phyloP scores from a whole-genome alignment of 2,888 invertebrate species.

The Conistra vaccinii region DNA sequence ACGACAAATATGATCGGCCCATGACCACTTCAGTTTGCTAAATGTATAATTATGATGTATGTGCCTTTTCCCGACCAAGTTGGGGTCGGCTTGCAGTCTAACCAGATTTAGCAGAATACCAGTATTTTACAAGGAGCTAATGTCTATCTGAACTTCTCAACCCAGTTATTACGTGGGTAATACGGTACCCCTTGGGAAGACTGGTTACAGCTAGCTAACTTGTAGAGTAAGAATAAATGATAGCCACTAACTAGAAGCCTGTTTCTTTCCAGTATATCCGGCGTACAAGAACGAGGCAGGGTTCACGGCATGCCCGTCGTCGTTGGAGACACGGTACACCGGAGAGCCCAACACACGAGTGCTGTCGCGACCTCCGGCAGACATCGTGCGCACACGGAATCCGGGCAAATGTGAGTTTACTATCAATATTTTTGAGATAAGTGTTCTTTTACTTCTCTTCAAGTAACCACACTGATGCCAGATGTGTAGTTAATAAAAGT shows the following conservation, averaged over 20 bases:
- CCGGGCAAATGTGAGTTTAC: slow-evolving; percentile 82
- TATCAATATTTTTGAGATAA: background rate
- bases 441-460: too few species aligned
- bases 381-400: slow-evolving; percentile 93
- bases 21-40: background rate
- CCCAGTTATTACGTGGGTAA: too few species aligned
- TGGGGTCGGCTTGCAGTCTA: background rate
- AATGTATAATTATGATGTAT: background rate
- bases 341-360: slow-evolving; percentile 95
- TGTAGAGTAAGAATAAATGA: background rate
- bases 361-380: slow-evolving; percentile 91
- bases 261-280: slow-evolving; percentile 84
- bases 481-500: too few species aligned
- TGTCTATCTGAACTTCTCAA: background rate
- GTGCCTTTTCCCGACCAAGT: background rate
- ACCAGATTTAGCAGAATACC: background rate
- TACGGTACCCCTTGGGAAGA: background rate
- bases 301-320: slow-evolving; percentile 85
- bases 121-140: background rate
- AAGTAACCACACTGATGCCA: too few species aligned
- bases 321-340: slow-evolving; percentile 92
- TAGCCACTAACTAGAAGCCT: background rate
- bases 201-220: background rate
- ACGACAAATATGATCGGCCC: background rate
- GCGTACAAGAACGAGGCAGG: slow-evolving; percentile 89